phyloP scores from a whole-genome alignment of 2,797 vertebrate genomes.

The Tenualosa thibaudeaui region DNA sequence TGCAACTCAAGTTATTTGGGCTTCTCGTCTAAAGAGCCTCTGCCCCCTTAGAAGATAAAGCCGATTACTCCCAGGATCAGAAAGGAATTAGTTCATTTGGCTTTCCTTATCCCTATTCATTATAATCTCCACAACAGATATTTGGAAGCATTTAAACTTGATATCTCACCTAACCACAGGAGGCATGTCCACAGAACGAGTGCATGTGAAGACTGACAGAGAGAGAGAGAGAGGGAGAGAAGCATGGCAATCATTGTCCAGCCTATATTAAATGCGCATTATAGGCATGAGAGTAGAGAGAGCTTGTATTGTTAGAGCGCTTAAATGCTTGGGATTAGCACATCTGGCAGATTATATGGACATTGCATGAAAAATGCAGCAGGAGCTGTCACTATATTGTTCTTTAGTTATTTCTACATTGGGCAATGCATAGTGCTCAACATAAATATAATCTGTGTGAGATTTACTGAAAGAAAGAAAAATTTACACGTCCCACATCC shows the following conservation, averaged over 20 bases:
- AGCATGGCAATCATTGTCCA: background rate
- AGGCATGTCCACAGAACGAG: background rate
- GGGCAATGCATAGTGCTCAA: background rate
- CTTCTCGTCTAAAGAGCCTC: constrained; percentile 48
- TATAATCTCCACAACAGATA: constrained; percentile 3
- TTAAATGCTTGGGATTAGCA: constrained; percentile 3
- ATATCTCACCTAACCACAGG: background rate
- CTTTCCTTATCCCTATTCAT: constrained; percentile 18
- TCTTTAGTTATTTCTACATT: background rate
- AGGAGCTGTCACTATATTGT: background rate
- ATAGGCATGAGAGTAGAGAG: background rate
- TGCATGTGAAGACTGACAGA: background rate
- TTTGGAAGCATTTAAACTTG: constrained; percentile 2
- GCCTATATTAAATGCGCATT: background rate
- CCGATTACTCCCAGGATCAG: constrained; percentile 57
- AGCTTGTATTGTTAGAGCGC: background rate
- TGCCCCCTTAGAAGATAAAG: constrained; percentile 58
- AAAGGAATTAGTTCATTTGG: constrained; percentile 32
- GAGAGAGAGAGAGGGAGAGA: background rate
- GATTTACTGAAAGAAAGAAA: background rate
- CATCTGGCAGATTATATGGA: constrained; percentile 2
- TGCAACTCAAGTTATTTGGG: constrained; percentile 58
- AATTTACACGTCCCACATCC: background rate
- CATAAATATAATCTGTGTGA: background rate
- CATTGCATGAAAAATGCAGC: background rate